Percentiles rank a stretch among this genome's conserved stretches.
phyloP scores from a whole-genome alignment of 2,888 invertebrate species.

The Troilus luridus region DNA sequence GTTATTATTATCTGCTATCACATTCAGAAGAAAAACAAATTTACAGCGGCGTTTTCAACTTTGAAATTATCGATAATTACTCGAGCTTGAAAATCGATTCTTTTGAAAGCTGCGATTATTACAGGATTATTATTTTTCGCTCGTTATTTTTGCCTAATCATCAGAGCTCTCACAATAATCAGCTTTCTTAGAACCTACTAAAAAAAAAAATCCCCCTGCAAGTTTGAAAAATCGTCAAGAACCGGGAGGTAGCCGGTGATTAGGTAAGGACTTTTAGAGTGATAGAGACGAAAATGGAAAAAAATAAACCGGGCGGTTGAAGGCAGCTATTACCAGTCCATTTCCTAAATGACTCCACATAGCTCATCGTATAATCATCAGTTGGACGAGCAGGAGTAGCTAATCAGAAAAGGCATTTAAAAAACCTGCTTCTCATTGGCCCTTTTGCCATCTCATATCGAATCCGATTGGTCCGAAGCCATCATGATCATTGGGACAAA shows the following conservation, averaged over 20 bases:
- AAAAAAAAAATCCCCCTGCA: background rate
- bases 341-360: conserved; percentile 35
- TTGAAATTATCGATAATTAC: background rate
- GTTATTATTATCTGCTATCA: background rate
- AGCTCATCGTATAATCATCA: conserved; percentile 32
- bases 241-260: background rate
- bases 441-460: conserved; percentile 37
- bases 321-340: background rate
- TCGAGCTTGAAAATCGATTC: background rate
- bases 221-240: conserved; percentile 37
- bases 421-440: conserved; percentile 43
- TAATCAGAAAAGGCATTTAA: conserved; percentile 46
- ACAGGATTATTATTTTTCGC: background rate
- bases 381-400: background rate
- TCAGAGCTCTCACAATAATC: conserved; percentile 12
- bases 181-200: conserved; percentile 8
- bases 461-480: background rate
- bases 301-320: background rate
- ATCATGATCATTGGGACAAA: background rate
- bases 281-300: conserved; percentile 42
- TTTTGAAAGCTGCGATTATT: background rate
- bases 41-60: background rate
- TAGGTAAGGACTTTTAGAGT: conserved; percentile 43
- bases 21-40: background rate
- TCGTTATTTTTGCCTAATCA: conserved; percentile 5